Base-by-base conservation (phyloP, 2,113 vertebrate species). In the Eidolon helvum region DNA sequence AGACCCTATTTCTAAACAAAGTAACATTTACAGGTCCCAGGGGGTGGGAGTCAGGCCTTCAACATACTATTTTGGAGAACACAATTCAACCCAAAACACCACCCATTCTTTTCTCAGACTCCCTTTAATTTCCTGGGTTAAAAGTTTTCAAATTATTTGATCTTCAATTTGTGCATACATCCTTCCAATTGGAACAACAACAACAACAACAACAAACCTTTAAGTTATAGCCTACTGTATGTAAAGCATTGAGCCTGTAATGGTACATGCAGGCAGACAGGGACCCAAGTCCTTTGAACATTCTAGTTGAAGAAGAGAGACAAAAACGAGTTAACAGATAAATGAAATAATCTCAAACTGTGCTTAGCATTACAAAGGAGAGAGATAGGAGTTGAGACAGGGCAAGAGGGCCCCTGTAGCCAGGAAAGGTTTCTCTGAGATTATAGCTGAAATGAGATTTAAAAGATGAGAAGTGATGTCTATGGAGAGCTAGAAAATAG, bases 231-330 rank as follows among this genome's bases (percentile, higher is more conserved):
- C 2, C 26, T 74, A n/a, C 18, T 48, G n/a, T 45, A 9, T 45
- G 7, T 24, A 30, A 75, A 21, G 2, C 24, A 43, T 6, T 80
- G 38, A 11, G 1, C 4, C 24, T 22, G 0, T 15, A 2, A 14
- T 26, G 38, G 22, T 84, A 1, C 9, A 6, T 4, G 0, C 15
- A 10, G 30, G 6, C 18, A 38, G 35, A 55, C 16, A 48, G 30
- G 33, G 43, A 10, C 21, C 12, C 12, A 19, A 10, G 6, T 38
- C 61, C 79, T 45, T 7, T 12, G 10, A 14, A 38, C 6, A 19
- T 84, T 55, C 40, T 83, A 6, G 3, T 2, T 21, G 6, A 83
- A 57, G 7, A 7, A 45, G 18, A 59, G 24, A 72, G 53, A 75
- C 7, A 69, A 33, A 5, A n/a, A 18, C 0, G 26, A 66, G 35